These are phyloP conservation scores for Apteryx mantelli DNA, from an alignment of 2,113 vertebrate genomes.

Conservation along the genomic window DNA sequence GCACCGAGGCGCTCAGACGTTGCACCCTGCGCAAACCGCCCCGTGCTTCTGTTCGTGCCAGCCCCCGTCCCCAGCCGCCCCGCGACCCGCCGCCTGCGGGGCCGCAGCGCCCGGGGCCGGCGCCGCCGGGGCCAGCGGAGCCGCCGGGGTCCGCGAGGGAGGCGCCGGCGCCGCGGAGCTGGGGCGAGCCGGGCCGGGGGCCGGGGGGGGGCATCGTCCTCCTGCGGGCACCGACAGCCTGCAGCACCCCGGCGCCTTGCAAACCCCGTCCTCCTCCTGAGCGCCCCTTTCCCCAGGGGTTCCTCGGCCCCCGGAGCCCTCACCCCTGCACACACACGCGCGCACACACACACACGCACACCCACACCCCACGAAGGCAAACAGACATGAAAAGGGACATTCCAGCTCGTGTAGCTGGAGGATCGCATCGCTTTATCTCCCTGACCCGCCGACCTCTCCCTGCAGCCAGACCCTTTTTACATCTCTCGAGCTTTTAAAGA, in stretches of 20 bases:
- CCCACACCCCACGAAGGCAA: too few species aligned
- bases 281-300: not conserved
- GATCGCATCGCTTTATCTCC: not conserved
- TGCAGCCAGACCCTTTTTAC: not conserved
- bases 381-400: not conserved
- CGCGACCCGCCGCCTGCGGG: not conserved
- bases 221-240: not conserved
- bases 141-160: not conserved
- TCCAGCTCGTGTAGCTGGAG: not conserved
- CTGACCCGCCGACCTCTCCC: not conserved
- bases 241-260: not conserved
- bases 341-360: fast-evolving
- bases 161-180: not conserved
- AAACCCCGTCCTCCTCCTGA: not conserved
- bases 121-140: not conserved
- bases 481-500: not conserved
- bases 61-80: not conserved
- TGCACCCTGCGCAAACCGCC: not conserved
- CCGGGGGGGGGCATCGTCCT: not conserved
- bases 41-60: not conserved
- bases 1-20: not conserved
- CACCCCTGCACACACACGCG: fast-evolving
- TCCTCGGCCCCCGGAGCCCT: not conserved
- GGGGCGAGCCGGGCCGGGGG: not conserved
- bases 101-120: not conserved